phyloP scores from a whole-genome alignment of 2,113 vertebrate species.

The Glaucidium brasilianum region DNA sequence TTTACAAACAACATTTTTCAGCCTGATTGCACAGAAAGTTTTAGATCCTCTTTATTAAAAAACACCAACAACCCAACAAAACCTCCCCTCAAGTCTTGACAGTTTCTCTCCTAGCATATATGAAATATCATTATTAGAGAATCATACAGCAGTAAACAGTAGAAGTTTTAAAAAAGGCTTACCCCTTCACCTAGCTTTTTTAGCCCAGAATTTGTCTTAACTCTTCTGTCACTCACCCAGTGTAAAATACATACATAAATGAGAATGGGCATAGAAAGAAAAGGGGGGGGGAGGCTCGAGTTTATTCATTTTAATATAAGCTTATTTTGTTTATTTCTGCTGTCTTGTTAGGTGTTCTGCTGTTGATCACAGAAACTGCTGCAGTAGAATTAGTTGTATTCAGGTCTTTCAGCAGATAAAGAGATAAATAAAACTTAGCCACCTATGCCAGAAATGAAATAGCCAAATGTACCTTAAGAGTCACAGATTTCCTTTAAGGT shows the following conservation, averaged over 20 bases:
- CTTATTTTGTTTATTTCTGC: neutral
- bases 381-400: neutral
- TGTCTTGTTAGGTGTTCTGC: neutral
- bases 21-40: neutral
- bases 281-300: neutral
- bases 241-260: neutral
- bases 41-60: neutral
- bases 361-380: neutral
- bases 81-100: neutral
- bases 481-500: neutral
- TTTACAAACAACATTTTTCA: neutral
- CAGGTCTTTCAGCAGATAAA: neutral
- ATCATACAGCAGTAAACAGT: neutral
- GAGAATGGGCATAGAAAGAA: neutral
- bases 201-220: neutral
- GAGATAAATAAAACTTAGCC: neutral
- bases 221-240: neutral
- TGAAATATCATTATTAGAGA: neutral
- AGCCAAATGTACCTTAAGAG: neutral
- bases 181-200: neutral
- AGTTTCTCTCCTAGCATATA: neutral
- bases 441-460: neutral
- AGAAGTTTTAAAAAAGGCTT: neutral
- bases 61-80: neutral
- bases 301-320: neutral